Evolutionary conservation across 2,797 vertebrate genomes (phyloP), one percentile per base, ranked within the genome.

Genomic region (Tokudaia muenninki): DNA sequence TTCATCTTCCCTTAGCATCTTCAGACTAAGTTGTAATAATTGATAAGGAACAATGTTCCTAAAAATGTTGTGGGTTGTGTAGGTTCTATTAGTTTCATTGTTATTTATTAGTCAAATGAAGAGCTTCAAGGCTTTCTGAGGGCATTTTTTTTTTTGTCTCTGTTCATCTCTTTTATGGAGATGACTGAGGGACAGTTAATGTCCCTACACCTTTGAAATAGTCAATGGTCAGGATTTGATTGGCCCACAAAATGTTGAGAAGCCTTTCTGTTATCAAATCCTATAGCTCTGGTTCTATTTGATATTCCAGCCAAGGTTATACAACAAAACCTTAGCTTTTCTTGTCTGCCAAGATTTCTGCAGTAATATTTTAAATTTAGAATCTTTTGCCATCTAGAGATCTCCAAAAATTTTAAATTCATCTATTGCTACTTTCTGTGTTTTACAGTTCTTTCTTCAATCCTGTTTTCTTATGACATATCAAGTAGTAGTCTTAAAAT

Each of bases 341-440:
- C 67, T 44, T 82, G 50, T 57, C 26, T 81, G n/a, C 17, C 31
- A 59, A 17, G 2, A 63, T 96, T 87, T 34, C 59, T 82, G 41
- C 1, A 82, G 31, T 22, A 17, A 57, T 91, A 89, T 92, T 14
- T 89, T 29, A 89, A 95, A 94, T 95, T 93, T 86, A 94, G 24
- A 96, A 92, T 55, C 21, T 80, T 77, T 34, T 89, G 5, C 31
- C 2, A 78, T 84, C n/a, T 16, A 72, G 34, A 55, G 1, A 81
- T 5, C 1, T 31, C 78, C 3, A 82, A 89, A 29, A 41, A 17
- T 81, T 90, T 95, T 72, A 90, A 94, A 78, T 44, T 59, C 78
- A 61, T 83, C 12, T n/a, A 83, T 65, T 83, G 9, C 16, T 63
- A 13, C 4, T 80, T 90, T 67, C 1, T 89, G 24, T 92, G 70